Evolutionary conservation across 2,888 invertebrate species (phyloP).

Genomic region (Agrochola circellaris): DNA sequence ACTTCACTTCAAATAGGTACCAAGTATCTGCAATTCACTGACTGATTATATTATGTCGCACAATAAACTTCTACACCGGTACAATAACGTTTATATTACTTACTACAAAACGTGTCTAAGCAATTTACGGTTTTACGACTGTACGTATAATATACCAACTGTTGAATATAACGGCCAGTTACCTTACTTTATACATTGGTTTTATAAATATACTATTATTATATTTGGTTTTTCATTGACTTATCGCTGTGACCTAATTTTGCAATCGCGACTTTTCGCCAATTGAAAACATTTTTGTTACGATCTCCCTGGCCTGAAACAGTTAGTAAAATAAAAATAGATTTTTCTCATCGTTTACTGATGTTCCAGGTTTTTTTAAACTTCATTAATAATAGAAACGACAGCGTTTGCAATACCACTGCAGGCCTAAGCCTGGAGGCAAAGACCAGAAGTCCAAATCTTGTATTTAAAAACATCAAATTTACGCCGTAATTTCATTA

Average conservation of each 20-base stretch:
- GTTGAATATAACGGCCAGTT: constrained; percentile 52
- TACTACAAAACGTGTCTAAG: constrained; percentile 24
- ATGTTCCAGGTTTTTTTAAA: neutral
- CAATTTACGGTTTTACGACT: constrained; percentile 44
- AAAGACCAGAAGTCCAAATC: neutral
- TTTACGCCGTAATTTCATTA: too few species aligned
- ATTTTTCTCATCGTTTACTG: neutral
- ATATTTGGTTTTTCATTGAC: constrained; percentile 24
- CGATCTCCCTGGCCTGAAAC: neutral
- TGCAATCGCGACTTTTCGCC: constrained; percentile 17
- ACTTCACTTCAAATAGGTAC: constrained; percentile 15
- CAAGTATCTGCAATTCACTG: constrained; percentile 15
- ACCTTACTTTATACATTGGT: constrained; percentile 40
- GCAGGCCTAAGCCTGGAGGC: neutral
- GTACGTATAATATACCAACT: constrained; percentile 37
- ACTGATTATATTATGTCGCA: constrained; percentile 10
- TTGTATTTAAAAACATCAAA: neutral
- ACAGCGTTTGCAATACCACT: neutral
- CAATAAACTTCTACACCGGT: constrained; percentile 27
- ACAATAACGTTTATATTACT: constrained; percentile 23
- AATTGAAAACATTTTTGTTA: constrained; percentile 6
- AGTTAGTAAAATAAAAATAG: neutral
- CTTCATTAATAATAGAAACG: neutral
- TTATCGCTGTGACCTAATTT: constrained; percentile 46
- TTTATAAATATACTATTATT: constrained; percentile 53